Conservation (phyloP, 64 coral and sea anemone genomes). For the Pocillopora verrucosa region DNA sequence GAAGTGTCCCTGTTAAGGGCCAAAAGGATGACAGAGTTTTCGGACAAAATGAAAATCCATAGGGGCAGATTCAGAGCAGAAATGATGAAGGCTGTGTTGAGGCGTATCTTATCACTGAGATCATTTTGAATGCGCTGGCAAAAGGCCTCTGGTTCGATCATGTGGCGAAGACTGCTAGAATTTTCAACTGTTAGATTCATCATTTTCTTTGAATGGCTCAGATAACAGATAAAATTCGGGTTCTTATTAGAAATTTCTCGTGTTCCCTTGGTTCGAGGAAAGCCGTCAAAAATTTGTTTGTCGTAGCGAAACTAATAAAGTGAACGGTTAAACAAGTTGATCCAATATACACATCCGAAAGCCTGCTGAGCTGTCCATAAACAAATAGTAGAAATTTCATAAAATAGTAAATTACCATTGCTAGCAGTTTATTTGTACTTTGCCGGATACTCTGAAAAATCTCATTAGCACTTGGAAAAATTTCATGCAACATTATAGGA, state of each 20-base stretch:
- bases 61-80: conserved; percentile 13
- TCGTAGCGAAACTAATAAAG: too few relatives aligned
- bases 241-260: neutral
- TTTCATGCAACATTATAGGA: too few relatives aligned
- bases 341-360: neutral
- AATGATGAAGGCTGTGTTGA: neutral
- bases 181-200: neutral
- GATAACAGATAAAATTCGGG: too few relatives aligned
- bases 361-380: neutral
- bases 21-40: conserved; percentile 45
- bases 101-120: neutral
- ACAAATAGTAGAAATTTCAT: neutral
- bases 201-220: neutral
- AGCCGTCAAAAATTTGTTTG: too few relatives aligned
- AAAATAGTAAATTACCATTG: too few relatives aligned
- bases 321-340: neutral
- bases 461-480: too few relatives aligned
- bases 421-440: too few relatives aligned
- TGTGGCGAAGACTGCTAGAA: too few relatives aligned
- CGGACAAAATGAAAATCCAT: conserved; percentile 7
- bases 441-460: too few relatives aligned
- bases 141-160: neutral
- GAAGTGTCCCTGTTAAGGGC: conserved; percentile 39
- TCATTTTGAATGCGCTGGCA: neutral
- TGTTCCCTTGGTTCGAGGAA: neutral